Conservation (phyloP, 2,113 vertebrate species). For the Phainopepla nitens region DNA sequence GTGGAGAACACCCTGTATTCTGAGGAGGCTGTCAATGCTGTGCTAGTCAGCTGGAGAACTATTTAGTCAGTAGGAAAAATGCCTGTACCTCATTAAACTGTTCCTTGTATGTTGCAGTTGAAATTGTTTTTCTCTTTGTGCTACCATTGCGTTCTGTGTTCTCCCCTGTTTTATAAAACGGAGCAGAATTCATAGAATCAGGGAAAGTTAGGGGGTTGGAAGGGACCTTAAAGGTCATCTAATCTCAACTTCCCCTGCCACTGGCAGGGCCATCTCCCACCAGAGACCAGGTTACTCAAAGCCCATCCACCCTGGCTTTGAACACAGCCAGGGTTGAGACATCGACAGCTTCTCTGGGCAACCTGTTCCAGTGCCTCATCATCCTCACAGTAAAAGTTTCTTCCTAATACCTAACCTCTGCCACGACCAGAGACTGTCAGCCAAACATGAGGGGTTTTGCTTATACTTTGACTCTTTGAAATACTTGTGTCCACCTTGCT, state of each 20-base stretch:
- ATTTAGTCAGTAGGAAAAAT: not conserved
- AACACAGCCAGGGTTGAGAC: not conserved
- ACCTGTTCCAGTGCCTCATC: not conserved
- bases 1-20: not conserved
- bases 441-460: not conserved
- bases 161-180: not conserved
- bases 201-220: not conserved
- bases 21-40: not conserved
- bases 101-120: not conserved
- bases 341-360: not conserved
- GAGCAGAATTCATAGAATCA: not conserved
- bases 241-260: not conserved
- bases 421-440: not conserved
- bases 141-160: not conserved
- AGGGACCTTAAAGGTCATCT: not conserved
- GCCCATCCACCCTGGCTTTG: not conserved
- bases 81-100: not conserved
- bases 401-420: not conserved
- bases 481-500: not conserved
- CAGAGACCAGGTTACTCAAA: not conserved
- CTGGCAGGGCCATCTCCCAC: not conserved
- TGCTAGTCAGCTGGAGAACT: not conserved
- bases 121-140: not conserved
- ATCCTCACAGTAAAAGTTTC: not conserved
- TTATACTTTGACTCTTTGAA: not conserved